Evolutionary conservation across 2,888 invertebrate genomes (phyloP).

Genomic region (Homarus gammarus): DNA sequence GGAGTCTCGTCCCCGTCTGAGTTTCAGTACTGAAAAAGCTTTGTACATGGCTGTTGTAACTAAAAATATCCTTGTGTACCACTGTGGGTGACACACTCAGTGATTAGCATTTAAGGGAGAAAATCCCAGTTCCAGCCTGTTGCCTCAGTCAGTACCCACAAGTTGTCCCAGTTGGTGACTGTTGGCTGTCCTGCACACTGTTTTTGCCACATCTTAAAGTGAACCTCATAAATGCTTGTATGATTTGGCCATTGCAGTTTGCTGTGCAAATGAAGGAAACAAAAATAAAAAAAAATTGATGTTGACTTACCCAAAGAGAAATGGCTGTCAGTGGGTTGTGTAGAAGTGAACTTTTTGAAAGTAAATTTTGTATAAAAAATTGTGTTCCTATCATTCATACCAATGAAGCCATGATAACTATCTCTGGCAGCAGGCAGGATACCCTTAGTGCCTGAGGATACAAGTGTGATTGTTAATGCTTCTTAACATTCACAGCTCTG

Average conservation of each 20-base stretch:
- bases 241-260: conserved; percentile 13
- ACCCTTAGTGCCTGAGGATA: conserved; percentile 55
- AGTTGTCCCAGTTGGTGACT: not conserved
- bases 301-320: conserved; percentile 10
- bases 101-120: conserved; percentile 61
- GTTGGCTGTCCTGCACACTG: conserved; percentile 7
- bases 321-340: conserved; percentile 25
- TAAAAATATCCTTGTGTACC: conserved; percentile 31
- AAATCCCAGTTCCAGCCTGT: conserved; percentile 42
- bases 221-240: not conserved
- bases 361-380: not conserved
- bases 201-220: not conserved
- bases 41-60: conserved; percentile 57
- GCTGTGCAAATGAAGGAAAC: too few relatives aligned
- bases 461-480: conserved; percentile 50
- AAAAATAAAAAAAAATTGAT: not conserved
- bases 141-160: conserved; percentile 26
- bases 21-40: conserved; percentile 21
- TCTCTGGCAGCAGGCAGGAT: conserved; percentile 45
- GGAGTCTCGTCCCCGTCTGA: not conserved
- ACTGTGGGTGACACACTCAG: conserved; percentile 49
- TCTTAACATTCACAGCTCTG: conserved; percentile 37
- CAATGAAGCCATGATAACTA: not conserved
- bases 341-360: conserved; percentile 10
- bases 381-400: conserved; percentile 20